These are phyloP conservation scores for Papilio elwesi DNA, from an alignment of 2,888 invertebrate genomes.

Conservation along the genomic window DNA sequence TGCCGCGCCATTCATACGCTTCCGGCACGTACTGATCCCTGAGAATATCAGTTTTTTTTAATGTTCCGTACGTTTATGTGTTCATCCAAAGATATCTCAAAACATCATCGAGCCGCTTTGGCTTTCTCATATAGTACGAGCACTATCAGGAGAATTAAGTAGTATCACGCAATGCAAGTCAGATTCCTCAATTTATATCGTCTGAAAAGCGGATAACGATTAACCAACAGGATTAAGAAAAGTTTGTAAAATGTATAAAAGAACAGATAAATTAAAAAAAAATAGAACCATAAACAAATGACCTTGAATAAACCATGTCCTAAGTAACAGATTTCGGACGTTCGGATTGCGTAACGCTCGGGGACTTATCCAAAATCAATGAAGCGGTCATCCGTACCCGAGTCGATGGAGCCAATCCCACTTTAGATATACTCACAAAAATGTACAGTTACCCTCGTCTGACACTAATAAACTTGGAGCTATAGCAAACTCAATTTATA, in stretches of 20 bases:
- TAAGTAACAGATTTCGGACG: neutral
- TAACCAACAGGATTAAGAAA: no score
- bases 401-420: conserved; percentile 6
- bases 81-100: neutral
- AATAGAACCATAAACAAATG: no score
- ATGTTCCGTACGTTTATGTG: no score
- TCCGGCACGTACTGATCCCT: conserved; percentile 25
- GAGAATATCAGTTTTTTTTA: no score
- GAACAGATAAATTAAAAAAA: no score
- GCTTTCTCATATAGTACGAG: no score
- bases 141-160: no score
- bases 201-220: no score
- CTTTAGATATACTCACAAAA: conserved; percentile 11
- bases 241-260: no score
- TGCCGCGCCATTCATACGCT: conserved; percentile 30
- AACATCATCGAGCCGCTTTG: no score
- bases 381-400: conserved; percentile 12
- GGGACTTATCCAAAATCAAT: conserved; percentile 26
- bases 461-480: conserved; percentile 22
- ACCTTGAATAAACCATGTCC: neutral
- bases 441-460: conserved; percentile 20
- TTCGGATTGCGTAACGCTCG: conserved; percentile 7
- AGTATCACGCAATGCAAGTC: no score
- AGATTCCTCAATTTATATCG: no score
- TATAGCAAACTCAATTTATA: conserved; percentile 28